Evolutionary conservation across 1,140 invertebrate species (phyloP).

Genomic region (Saccostrea cuccullata): DNA sequence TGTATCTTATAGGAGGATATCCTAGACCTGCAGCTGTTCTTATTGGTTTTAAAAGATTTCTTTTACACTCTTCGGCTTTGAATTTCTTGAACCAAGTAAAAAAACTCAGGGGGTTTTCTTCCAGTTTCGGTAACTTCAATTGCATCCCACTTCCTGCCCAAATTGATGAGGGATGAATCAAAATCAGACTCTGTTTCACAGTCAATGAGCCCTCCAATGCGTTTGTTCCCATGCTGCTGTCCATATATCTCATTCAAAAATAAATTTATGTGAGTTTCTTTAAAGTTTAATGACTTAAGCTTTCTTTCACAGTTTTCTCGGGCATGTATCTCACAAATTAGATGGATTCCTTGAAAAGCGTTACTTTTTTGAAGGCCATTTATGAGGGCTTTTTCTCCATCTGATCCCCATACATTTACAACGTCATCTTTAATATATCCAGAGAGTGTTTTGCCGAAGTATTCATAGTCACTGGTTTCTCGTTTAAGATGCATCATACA

Average conservation of each 20-base stretch:
- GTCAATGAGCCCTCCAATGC: too few relatives aligned
- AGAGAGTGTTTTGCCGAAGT: conserved; percentile 7
- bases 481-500: not conserved
- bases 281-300: not conserved
- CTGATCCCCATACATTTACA: conserved; percentile 27
- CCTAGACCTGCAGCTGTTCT: too few relatives aligned
- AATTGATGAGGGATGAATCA: too few relatives aligned
- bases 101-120: too few relatives aligned
- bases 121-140: too few relatives aligned
- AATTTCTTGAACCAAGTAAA: too few relatives aligned
- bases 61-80: too few relatives aligned
- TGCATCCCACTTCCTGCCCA: too few relatives aligned
- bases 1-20: too few relatives aligned
- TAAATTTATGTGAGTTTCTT: not conserved
- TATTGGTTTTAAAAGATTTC: too few relatives aligned
- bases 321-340: conserved; percentile 46
- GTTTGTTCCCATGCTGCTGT: too few relatives aligned
- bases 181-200: too few relatives aligned
- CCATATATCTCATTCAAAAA: conserved; percentile 34
- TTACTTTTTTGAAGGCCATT: conserved; percentile 15
- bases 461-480: not conserved
- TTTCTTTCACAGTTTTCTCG: conserved; percentile 41
- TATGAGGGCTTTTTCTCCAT: conserved; percentile 35
- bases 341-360: not conserved
- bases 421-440: not conserved